Conservation (phyloP, 2,888 invertebrate genomes). For the Bedellia somnulentella region DNA sequence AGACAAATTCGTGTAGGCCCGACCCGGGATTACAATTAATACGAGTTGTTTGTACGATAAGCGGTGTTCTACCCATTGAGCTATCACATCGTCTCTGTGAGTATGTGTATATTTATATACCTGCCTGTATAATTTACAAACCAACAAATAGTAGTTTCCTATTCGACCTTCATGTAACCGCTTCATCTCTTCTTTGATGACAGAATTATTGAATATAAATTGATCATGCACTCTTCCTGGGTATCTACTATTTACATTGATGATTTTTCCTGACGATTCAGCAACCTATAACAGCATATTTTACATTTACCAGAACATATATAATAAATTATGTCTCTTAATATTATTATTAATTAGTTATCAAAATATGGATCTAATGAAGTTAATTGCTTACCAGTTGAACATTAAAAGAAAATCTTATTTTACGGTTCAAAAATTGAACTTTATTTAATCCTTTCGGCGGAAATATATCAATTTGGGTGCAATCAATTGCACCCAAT, state of each 20-base stretch:
- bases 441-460: neutral
- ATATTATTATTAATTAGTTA: too few species aligned
- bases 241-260: neutral
- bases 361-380: neutral
- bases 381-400: neutral
- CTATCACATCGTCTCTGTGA: too few species aligned
- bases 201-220: neutral
- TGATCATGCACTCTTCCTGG: constrained; percentile 1
- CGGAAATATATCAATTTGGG: too few species aligned
- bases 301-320: too few species aligned
- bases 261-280: neutral
- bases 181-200: too few species aligned
- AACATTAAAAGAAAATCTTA: neutral
- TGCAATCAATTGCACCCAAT: too few species aligned
- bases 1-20: too few species aligned
- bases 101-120: too few species aligned
- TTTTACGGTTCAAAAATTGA: neutral
- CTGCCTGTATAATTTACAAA: neutral
- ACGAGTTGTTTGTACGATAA: too few species aligned
- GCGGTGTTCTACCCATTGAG: too few species aligned
- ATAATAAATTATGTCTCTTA: too few species aligned
- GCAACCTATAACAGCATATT: neutral
- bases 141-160: neutral
- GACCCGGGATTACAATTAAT: too few species aligned
- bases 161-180: neutral